Evolutionary conservation across 2,113 vertebrate genomes (phyloP).

Genomic region (Trinectes maculatus): DNA sequence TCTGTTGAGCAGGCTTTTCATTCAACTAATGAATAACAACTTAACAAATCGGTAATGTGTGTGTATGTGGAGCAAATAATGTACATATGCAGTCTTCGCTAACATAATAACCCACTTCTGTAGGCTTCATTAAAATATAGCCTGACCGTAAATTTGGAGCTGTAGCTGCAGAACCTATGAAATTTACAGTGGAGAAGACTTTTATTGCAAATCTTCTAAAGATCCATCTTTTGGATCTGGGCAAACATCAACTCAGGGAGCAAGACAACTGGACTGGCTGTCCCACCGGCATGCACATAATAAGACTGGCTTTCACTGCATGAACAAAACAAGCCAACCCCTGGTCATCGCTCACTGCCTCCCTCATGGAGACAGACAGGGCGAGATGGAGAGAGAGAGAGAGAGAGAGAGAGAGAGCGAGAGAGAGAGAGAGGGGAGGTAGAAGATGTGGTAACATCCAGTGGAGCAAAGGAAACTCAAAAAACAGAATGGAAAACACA

Average conservation of each 20-base stretch:
- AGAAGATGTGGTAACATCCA: slow-evolving; percentile 14
- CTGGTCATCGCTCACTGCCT: slow-evolving; percentile 28
- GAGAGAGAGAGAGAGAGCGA: background rate
- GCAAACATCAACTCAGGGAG: slow-evolving; percentile 31
- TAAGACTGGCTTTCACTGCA: slow-evolving; percentile 36
- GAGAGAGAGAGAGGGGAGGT: background rate
- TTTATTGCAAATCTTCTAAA: slow-evolving; percentile 7
- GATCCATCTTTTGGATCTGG: too few species aligned
- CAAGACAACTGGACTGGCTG: slow-evolving; percentile 36
- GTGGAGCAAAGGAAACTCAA: slow-evolving; percentile 14
- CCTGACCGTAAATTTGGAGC: slow-evolving; percentile 14
- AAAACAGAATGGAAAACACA: slow-evolving; percentile 10
- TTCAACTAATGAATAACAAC: slow-evolving; percentile 55
- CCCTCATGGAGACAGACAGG: slow-evolving; percentile 13
- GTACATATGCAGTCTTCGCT: slow-evolving; percentile 42
- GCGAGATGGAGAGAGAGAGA: background rate
- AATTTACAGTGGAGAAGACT: background rate
- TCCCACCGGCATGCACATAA: slow-evolving; percentile 47
- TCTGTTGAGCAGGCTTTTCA: slow-evolving; percentile 41
- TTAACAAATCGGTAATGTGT: slow-evolving; percentile 54
- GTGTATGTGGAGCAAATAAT: slow-evolving; percentile 47
- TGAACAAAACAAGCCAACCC: slow-evolving; percentile 50
- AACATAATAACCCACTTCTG: slow-evolving; percentile 48
- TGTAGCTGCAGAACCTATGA: slow-evolving; percentile 3
- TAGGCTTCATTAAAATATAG: slow-evolving; percentile 64